These are phyloP conservation scores for Macrochelys suwanniensis DNA, from an alignment of 2,797 vertebrate genomes.

Conservation along the genomic window DNA sequence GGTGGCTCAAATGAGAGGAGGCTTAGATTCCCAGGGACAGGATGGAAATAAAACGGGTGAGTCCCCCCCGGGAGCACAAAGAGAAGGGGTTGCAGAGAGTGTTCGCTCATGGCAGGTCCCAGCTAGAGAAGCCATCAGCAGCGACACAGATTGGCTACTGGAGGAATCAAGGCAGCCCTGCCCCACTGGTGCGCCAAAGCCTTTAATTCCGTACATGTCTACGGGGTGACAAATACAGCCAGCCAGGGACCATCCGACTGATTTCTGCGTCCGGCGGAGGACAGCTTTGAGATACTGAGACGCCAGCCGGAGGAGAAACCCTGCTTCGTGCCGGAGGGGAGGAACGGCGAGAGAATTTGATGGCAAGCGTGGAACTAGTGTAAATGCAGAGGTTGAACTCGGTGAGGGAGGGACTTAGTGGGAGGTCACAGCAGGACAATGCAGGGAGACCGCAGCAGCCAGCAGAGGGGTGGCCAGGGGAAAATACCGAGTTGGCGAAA, in stretches of 20 bases:
- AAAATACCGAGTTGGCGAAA: background rate
- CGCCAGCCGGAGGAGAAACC: too few relatives aligned
- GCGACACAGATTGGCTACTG: background rate
- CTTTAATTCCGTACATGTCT: background rate
- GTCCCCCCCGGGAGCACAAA: background rate
- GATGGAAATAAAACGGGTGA: background rate
- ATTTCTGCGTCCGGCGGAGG: background rate
- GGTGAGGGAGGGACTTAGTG: background rate
- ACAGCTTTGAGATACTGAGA: background rate
- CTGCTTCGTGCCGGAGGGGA: background rate
- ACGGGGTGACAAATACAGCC: background rate
- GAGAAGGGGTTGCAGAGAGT: background rate
- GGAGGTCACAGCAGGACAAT: background rate
- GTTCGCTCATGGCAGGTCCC: background rate
- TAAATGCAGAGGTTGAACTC: background rate
- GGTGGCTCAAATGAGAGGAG: background rate
- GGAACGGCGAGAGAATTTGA: background rate
- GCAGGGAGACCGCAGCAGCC: background rate
- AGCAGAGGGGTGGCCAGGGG: background rate
- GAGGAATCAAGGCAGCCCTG: background rate
- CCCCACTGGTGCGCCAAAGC: background rate
- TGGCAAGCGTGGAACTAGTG: background rate
- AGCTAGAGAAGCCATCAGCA: background rate
- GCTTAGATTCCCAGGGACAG: background rate
- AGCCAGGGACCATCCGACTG: background rate